A percentile compares a stretch with the other conserved stretches of the same genome.
phyloP scores from a whole-genome alignment of 1,140 invertebrate species.

The Gonioctena quinquepunctata region DNA sequence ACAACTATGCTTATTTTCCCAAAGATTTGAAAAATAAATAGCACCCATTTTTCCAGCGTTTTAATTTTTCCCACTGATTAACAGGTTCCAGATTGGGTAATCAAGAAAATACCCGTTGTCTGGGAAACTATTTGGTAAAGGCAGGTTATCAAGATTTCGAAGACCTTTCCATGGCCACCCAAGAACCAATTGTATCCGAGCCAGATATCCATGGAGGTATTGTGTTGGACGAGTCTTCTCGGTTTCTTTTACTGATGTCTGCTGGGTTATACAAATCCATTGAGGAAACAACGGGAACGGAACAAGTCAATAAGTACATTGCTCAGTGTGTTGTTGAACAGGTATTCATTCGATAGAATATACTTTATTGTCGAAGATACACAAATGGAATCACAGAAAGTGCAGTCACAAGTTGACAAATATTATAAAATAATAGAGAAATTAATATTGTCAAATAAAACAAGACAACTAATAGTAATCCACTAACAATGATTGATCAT shows the following conservation, averaged over 20 bases:
- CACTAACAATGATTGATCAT: too few species aligned
- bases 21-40: too few species aligned
- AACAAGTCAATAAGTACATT: slow-evolving; percentile 80
- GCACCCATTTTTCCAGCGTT: too few species aligned
- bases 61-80: too few species aligned
- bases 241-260: slow-evolving; percentile 85
- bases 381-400: too few species aligned
- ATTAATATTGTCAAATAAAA: too few species aligned
- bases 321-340: slow-evolving; percentile 79
- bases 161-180: slow-evolving; percentile 65
- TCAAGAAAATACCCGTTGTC: slow-evolving; percentile 75
- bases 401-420: too few species aligned
- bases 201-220: slow-evolving; percentile 83
- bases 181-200: slow-evolving; percentile 81
- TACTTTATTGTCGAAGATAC: too few species aligned
- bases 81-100: slow-evolving; percentile 68
- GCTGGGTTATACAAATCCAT: slow-evolving; percentile 82
- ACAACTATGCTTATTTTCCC: too few species aligned
- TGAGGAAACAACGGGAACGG: slow-evolving; percentile 77
- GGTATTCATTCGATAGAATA: slow-evolving; percentile 49
- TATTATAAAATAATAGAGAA: too few species aligned
- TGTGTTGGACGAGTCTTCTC: slow-evolving; percentile 76
- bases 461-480: too few species aligned
- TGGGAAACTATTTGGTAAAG: slow-evolving; percentile 90
- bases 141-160: slow-evolving; percentile 85